Base-by-base conservation (phyloP, 2,797 vertebrate genomes). In the Enteromius anoplus region DNA sequence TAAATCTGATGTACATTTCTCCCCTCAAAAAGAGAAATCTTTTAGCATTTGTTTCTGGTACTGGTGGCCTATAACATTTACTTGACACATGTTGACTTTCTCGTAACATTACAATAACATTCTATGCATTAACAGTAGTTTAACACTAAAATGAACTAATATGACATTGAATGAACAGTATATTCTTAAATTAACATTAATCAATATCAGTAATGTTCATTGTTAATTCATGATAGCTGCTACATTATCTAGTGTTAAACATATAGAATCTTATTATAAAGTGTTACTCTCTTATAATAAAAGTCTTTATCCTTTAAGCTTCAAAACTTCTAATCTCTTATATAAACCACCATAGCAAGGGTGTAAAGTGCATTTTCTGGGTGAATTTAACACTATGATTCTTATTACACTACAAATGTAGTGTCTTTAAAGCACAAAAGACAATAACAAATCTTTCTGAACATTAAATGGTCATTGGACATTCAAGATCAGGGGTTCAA, bases 311-410 rank as follows among this genome's bases (percentile, higher is more conserved):
- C 51, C 51, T 19, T 29, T 17, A n/a, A 68, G 10, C 19, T 8
- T 8, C 23, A 26, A 80, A 32, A 80, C 29, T 49, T 32, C 26
- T 83, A 7, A 42, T 82, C 72, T 23, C 72, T 34, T 76, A 45
- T 26, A 69, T 10, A 78, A 83, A 32, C 73, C 65, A 60, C 51
- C 40, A 62, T 26, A 21, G 70, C 40, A 40, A 23, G 9, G 26
- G 49, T 49, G 37, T 83, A 83, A 83, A 83, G 73, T 83, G 81
- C 81, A 60, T 77, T 70, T 70, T 68, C n/a, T 4, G 0, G 8
- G 8, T 65, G 45, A 47, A 49, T 21, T 53, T 53, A 58, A 77
- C 81, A 58, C 34, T 45, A 32, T 0, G 5, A 53, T 45, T 76
- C 10, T n/a, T 65, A 60, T 14, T 71, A 21, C 10, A 53, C 58